Base-by-base conservation (phyloP, 2,797 vertebrate species). In the Leptodactylus fallax region DNA sequence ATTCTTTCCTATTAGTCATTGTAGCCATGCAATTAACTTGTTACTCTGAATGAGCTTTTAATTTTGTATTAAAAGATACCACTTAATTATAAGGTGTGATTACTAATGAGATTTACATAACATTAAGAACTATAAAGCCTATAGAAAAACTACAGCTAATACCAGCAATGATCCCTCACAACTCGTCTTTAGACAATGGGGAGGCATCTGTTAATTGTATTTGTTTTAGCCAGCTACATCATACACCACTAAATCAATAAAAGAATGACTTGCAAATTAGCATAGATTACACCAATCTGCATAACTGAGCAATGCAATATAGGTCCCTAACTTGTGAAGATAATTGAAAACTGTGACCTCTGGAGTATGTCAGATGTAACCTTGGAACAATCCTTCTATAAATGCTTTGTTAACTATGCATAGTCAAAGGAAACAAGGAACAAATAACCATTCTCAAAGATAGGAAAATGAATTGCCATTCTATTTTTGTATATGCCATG, bases 161-260 rank as follows among this genome's bases (percentile, higher is more conserved):
- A 56, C 69, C 25, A 87, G 27, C 58, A 9, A 67, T 49, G 61
- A 83, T 58, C 51, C 12, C 79, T 84, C 21, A 69, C 27, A 63
- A 76, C 51, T 69, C 63, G 6, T 27, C 49, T 81, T 63, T 77
- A 74, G 67, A 85, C 69, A 71, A 77, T 81, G 65, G 19, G 55
- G 72, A 80, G 47, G 45, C 76, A 51, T 80, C 56, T 74, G 45
- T 74, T 85, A 88, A 88, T 88, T 81, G 69, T 78, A 81, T 79
- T 88, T 88, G 87, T 80, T 88, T 88, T 69, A 71, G 81, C 63
- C 17, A 67, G 60, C 79, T 78, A 69, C 72, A 89, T 89, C 79
- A 86, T 82, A 86, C 71, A 78, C 65, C 82, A 36, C 79, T 81
- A 67, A 89, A 89, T 85, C 87, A 89, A 89, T 89, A 85, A 86